phyloP scores from a whole-genome alignment of 2,797 vertebrate genomes.

The Strix occidentalis region DNA sequence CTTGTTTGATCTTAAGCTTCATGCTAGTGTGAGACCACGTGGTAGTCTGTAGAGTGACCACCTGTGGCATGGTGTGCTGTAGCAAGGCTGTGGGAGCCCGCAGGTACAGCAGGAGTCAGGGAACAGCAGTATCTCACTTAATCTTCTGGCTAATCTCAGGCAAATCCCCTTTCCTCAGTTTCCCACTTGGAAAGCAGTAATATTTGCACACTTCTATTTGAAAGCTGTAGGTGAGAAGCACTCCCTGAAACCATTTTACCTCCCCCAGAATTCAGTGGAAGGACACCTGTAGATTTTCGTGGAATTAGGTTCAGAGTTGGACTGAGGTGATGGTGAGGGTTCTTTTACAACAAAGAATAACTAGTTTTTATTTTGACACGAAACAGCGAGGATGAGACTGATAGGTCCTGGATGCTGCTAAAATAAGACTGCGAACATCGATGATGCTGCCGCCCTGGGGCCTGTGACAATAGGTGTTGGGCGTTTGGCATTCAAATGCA shows the following conservation, averaged over 20 bases:
- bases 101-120: neutral
- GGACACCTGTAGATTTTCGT: accelerated
- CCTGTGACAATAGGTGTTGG: neutral
- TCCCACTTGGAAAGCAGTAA: neutral
- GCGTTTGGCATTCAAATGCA: neutral
- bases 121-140: neutral
- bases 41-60: neutral
- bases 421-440: accelerated
- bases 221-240: neutral
- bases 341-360: neutral
- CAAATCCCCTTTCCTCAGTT: neutral
- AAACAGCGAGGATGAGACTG: neutral
- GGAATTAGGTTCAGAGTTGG: neutral
- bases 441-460: neutral
- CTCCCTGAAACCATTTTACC: neutral
- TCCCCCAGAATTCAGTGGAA: neutral
- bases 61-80: neutral
- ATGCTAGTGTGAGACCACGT: accelerated
- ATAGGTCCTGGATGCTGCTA: neutral
- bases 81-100: neutral
- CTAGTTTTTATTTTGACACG: neutral
- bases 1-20: neutral
- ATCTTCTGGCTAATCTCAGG: neutral
- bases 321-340: neutral
- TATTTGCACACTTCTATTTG: neutral